Conservation (phyloP, 2,888 invertebrate genomes). For the Minunthozetes semirufus region DNA sequence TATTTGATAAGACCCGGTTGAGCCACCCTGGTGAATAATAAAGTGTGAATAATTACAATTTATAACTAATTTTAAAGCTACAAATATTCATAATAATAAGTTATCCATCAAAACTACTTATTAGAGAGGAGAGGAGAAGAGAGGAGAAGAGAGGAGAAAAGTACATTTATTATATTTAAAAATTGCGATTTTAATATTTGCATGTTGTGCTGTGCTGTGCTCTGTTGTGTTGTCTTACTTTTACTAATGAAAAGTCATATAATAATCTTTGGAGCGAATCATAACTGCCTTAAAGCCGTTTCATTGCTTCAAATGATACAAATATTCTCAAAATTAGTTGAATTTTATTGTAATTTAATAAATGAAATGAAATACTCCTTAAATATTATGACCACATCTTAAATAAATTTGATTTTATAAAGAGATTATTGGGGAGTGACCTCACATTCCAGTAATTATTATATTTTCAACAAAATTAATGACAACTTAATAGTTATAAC, state of each 20-base stretch:
- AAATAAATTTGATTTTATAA: conserved; percentile 2
- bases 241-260: too few relatives aligned
- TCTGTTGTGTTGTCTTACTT: too few relatives aligned
- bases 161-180: not conserved
- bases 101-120: not conserved
- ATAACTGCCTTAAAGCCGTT: not conserved
- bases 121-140: too few relatives aligned
- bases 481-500: not conserved
- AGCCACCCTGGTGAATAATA: too few relatives aligned
- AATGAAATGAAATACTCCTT: not conserved
- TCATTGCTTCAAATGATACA: not conserved
- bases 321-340: not conserved
- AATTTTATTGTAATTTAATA: not conserved
- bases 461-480: conserved; percentile 3
- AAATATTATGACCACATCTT: not conserved
- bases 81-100: too few relatives aligned
- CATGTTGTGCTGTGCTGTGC: too few relatives aligned
- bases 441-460: not conserved
- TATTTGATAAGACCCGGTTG: too few relatives aligned
- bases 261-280: too few relatives aligned
- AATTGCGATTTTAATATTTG: not conserved
- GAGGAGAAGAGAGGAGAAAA: too few relatives aligned
- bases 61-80: too few relatives aligned
- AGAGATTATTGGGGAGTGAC: conserved; percentile 6
- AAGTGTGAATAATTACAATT: too few relatives aligned